Evolutionary conservation across 2,888 invertebrate genomes (phyloP).

Genomic region (Rhingia rostrata): DNA sequence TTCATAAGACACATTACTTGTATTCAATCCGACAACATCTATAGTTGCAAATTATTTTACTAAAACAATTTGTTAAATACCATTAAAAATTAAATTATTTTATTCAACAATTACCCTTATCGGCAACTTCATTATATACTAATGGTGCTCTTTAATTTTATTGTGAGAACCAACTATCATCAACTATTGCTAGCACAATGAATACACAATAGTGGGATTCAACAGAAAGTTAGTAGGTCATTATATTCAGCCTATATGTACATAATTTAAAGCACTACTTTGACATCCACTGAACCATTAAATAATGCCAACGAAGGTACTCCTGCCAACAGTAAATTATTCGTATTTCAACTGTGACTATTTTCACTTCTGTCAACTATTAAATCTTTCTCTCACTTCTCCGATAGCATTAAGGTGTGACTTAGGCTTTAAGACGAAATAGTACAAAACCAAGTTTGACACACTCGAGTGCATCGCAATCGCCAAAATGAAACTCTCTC

Average conservation of each 20-base stretch:
- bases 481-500: constrained; percentile 15
- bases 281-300: constrained; percentile 30
- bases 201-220: not conserved
- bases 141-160: not conserved
- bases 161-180: constrained; percentile 22
- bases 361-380: constrained; percentile 61
- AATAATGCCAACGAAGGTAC: constrained; percentile 10
- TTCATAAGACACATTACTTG: too few relatives aligned
- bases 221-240: constrained; percentile 28
- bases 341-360: constrained; percentile 43
- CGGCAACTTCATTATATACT: too few relatives aligned
- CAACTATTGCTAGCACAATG: not conserved
- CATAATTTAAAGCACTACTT: not conserved
- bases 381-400: constrained; percentile 47
- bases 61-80: not conserved
- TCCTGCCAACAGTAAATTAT: constrained; percentile 37
- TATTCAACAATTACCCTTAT: constrained; percentile 19
- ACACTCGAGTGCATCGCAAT: constrained; percentile 57
- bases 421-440: constrained; percentile 40
- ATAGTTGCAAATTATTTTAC: too few relatives aligned
- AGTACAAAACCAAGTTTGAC: constrained; percentile 30
- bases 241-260: constrained; percentile 5
- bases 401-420: constrained; percentile 58
- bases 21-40: too few relatives aligned
- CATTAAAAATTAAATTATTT: constrained; percentile 2